Percentiles rank a stretch among this genome's conserved stretches.
Evolutionary conservation across 2,113 vertebrate genomes (phyloP).

Genomic region (Epinephelus lanceolatus): DNA sequence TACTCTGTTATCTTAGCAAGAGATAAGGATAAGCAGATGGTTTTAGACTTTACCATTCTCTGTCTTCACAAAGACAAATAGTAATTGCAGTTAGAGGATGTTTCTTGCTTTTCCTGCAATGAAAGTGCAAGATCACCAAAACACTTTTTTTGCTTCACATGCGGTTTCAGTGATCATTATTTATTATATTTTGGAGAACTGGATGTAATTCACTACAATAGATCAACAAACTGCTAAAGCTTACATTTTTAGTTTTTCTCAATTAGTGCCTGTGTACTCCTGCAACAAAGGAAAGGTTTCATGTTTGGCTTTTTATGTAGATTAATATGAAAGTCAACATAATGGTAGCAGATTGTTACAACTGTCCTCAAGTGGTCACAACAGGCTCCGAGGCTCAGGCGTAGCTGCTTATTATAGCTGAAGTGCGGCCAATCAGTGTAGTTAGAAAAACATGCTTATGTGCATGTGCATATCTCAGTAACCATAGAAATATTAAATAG

Average conservation of each 20-base stretch:
- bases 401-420: slow-evolving; percentile 17
- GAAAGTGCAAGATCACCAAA: slow-evolving; percentile 18
- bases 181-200: background rate
- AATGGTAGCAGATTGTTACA: background rate
- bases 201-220: background rate
- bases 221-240: background rate
- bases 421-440: slow-evolving; percentile 11
- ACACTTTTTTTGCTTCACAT: background rate
- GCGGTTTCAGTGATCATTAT: background rate
- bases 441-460: background rate
- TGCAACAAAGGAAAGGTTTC: slow-evolving; percentile 13
- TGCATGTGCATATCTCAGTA: background rate
- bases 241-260: background rate
- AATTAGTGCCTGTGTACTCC: background rate
- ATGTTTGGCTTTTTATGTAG: slow-evolving; percentile 23
- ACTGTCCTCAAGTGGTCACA: background rate
- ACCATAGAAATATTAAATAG: slow-evolving; percentile 26
- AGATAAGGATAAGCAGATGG: background rate
- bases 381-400: background rate
- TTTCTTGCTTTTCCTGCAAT: background rate
- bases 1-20: background rate
- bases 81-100: background rate
- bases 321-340: slow-evolving; percentile 19
- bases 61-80: background rate
- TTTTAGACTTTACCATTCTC: background rate